A percentile compares a stretch with the other conserved stretches of the same genome.
Evolutionary conservation across 2,888 invertebrate species (phyloP).

Genomic region (Orchesellides sinensis): DNA sequence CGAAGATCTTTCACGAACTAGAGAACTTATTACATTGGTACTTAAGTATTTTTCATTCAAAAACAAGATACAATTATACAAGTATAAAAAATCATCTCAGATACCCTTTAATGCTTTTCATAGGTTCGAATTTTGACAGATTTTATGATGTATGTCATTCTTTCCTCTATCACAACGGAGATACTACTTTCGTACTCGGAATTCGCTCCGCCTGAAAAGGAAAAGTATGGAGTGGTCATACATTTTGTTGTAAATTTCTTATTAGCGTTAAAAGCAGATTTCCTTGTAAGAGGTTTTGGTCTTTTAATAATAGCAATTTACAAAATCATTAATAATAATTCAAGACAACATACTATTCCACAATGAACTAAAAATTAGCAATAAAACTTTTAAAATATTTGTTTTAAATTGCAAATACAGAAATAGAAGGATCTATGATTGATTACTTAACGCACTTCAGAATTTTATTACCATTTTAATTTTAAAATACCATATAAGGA

Average conservation of each 20-base stretch:
- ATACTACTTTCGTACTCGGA: not conserved
- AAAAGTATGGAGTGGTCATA: not conserved
- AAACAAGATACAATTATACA: not conserved
- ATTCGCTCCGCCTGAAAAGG: not conserved
- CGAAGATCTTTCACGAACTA: not conserved
- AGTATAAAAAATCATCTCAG: not conserved
- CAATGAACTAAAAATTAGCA: too few species aligned
- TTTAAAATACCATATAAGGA: too few species aligned
- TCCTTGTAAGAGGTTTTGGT: not conserved
- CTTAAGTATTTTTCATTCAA: not conserved
- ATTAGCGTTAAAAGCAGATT: not conserved
- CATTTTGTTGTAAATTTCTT: slow-evolving; percentile 8
- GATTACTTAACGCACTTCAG: too few species aligned
- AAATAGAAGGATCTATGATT: too few species aligned
- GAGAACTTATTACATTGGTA: not conserved
- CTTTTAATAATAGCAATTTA: not conserved
- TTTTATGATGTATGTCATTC: not conserved
- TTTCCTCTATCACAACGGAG: not conserved
- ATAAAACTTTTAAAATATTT: too few species aligned
- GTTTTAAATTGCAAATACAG: too few species aligned
- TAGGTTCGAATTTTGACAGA: not conserved
- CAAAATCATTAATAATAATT: not conserved
- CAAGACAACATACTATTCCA: too few species aligned
- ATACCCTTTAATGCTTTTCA: too few species aligned
- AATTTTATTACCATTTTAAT: too few species aligned